A percentile compares a stretch with the other conserved stretches of the same genome.
These are phyloP conservation scores for Trichopoda pennipes DNA, from an alignment of 2,888 invertebrate species.

Conservation along the genomic window DNA sequence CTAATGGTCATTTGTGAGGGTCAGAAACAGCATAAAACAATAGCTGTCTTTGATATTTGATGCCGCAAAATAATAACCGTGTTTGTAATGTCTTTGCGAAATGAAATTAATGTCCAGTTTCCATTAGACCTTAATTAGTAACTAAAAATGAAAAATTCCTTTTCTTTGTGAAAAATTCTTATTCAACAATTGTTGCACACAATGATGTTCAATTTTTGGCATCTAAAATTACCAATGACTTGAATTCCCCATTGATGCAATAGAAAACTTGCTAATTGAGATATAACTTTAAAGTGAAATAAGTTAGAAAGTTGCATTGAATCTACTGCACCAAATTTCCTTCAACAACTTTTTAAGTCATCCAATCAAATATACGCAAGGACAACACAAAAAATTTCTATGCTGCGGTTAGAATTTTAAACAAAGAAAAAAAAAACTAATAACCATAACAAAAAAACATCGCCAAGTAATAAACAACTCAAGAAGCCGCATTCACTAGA, in stretches of 20 bases:
- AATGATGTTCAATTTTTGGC: not conserved
- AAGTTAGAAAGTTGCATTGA: constrained; percentile 30
- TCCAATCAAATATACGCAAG: constrained; percentile 31
- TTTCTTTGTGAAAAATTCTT: too few species aligned
- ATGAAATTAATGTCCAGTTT: too few species aligned
- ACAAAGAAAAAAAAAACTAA: not conserved
- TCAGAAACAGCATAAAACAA: too few species aligned
- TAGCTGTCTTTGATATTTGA: too few species aligned
- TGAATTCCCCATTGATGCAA: not conserved
- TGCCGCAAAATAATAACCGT: too few species aligned
- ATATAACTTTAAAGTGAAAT: constrained; percentile 10
- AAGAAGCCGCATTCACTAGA: constrained; percentile 23
- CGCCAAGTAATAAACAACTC: constrained; percentile 8
- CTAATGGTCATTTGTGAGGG: too few species aligned
- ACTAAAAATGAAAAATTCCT: too few species aligned
- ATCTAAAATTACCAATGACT: not conserved
- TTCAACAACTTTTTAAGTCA: not conserved
- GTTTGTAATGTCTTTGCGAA: too few species aligned
- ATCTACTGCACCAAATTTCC: not conserved
- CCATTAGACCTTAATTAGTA: too few species aligned
- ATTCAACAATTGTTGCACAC: too few species aligned
- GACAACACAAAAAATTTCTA: constrained; percentile 22
- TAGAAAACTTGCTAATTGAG: constrained; percentile 21
- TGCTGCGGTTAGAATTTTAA: constrained; percentile 6
- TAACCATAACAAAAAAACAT: too few species aligned